A percentile compares a stretch with the other conserved stretches of the same genome.
Evolutionary conservation across 2,797 vertebrate species (phyloP).

Genomic region (Graptemys geographica): DNA sequence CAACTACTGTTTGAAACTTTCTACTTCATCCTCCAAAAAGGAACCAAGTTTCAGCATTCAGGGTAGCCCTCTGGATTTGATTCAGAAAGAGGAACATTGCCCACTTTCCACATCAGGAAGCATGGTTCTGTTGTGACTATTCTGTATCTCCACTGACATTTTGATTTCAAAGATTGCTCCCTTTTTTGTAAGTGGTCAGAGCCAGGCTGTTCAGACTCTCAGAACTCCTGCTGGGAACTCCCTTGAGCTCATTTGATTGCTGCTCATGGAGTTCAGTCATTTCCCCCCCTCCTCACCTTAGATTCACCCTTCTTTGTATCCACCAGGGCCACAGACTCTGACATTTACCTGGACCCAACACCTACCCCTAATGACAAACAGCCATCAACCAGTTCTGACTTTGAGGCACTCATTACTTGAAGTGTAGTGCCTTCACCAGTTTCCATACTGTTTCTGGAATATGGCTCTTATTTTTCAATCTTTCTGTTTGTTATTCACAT

Average conservation of each 20-base stretch:
- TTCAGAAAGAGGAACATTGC: neutral
- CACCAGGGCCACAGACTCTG: constrained; percentile 72
- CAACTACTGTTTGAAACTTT: neutral
- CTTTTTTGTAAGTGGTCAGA: constrained; percentile 7
- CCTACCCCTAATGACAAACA: constrained; percentile 63
- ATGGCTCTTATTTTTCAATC: constrained; percentile 53
- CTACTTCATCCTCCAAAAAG: neutral
- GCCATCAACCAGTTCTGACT: constrained; percentile 67
- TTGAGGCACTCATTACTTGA: constrained; percentile 32
- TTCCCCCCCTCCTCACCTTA: constrained; percentile 58
- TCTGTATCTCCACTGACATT: constrained; percentile 52
- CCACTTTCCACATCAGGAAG: neutral
- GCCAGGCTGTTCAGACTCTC: constrained; percentile 30
- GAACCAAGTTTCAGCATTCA: neutral
- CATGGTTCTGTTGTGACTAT: neutral
- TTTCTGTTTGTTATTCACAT: constrained; percentile 49
- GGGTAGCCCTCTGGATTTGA: neutral
- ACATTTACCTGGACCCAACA: constrained; percentile 50
- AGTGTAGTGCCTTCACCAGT: constrained; percentile 61
- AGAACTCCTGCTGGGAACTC: constrained; percentile 11
- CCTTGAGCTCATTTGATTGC: constrained; percentile 61
- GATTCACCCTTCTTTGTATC: constrained; percentile 71
- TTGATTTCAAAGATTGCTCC: constrained; percentile 28
- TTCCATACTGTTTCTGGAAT: constrained; percentile 45
- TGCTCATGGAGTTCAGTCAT: constrained; percentile 40